phyloP scores from a whole-genome alignment of 2,888 invertebrate genomes.

The Carpatolechia fugitivella region DNA sequence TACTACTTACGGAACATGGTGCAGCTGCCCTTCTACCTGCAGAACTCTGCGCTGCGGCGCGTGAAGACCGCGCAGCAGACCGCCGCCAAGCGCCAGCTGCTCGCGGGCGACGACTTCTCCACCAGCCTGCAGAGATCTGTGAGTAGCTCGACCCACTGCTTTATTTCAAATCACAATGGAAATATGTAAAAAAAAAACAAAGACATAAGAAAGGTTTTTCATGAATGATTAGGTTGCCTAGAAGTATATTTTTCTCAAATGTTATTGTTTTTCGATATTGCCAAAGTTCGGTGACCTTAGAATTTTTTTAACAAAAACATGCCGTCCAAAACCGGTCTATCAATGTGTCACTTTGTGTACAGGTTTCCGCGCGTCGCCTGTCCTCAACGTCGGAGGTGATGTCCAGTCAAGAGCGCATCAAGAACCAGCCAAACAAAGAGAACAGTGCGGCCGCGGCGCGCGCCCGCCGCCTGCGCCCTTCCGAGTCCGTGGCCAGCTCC shows the following conservation, averaged over 20 bases:
- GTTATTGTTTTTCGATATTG: no score
- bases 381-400: slow-evolving; percentile 89
- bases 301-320: no score
- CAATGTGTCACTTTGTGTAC: no score
- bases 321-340: no score
- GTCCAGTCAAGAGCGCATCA: slow-evolving; percentile 90
- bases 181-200: no score
- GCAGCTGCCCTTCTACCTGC: slow-evolving; percentile 98
- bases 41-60: slow-evolving; percentile 95
- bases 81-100: slow-evolving; percentile 74
- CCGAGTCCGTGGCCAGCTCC: slow-evolving; percentile 94
- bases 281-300: no score
- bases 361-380: slow-evolving; percentile 86
- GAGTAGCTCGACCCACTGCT: slow-evolving; percentile 31
- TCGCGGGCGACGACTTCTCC: slow-evolving; percentile 78
- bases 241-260: no score
- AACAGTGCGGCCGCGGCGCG: slow-evolving; percentile 77
- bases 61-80: slow-evolving; percentile 93
- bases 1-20: slow-evolving; percentile 92
- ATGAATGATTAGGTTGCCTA: no score
- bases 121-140: slow-evolving; percentile 73
- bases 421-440: slow-evolving; percentile 82
- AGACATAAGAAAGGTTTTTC: no score
- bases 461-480: slow-evolving; percentile 87
- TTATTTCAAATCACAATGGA: no score